Evolutionary conservation across 1,140 invertebrate species (phyloP).

Genomic region (Drosophila aff.): DNA sequence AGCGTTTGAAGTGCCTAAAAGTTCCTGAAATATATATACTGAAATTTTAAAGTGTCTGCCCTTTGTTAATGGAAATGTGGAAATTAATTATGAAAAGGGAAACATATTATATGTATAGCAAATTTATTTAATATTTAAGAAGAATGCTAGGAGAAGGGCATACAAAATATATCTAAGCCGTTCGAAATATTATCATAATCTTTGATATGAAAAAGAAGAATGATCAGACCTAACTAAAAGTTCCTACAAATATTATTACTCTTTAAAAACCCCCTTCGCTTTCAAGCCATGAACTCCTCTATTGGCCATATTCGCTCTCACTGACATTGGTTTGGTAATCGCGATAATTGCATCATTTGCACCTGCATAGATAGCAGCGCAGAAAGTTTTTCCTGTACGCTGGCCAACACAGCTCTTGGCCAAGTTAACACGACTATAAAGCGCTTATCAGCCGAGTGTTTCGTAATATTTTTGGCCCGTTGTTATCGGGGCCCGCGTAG

Average conservation of each 20-base stretch:
- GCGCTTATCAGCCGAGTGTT: constrained; percentile 37
- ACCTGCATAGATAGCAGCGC: constrained; percentile 60
- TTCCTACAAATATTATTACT: not conserved
- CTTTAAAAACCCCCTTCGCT: not conserved
- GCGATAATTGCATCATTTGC: constrained; percentile 66
- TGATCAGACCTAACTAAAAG: not conserved
- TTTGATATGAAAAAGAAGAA: not conserved
- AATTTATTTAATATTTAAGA: not conserved
- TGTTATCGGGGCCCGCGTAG: constrained; percentile 5
- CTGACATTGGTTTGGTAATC: constrained; percentile 62
- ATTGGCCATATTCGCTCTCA: constrained; percentile 3
- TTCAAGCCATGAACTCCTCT: not conserved
- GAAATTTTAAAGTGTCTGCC: too few species aligned
- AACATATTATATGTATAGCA: too few species aligned
- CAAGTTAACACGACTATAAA: constrained; percentile 17
- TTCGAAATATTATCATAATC: not conserved
- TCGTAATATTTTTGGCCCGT: constrained; percentile 51
- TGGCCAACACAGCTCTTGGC: constrained; percentile 20
- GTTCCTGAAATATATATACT: not conserved
- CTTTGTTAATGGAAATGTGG: too few species aligned
- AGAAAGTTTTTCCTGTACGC: constrained; percentile 30
- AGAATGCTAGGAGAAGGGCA: rapidly evolving
- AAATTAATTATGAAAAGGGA: too few species aligned
- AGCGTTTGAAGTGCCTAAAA: not conserved
- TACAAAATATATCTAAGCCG: not conserved